phyloP scores from a whole-genome alignment of 23 tunicate genomes.

The Ciona savignyi region DNA sequence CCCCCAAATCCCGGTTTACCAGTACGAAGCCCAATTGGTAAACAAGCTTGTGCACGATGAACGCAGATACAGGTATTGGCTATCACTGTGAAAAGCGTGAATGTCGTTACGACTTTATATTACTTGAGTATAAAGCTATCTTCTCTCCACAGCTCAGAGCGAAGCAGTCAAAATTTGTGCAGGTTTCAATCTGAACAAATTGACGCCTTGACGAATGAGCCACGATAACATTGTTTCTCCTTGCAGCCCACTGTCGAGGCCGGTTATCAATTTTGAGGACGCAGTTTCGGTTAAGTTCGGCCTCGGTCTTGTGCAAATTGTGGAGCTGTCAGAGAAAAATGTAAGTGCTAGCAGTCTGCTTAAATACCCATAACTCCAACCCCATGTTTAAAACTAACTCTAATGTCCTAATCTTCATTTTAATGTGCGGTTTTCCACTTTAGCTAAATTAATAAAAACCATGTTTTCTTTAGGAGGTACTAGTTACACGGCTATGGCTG shows the following conservation, averaged over 20 bases:
- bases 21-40: not conserved
- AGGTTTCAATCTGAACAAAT: too few relatives aligned
- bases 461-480: constrained; percentile 22
- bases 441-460: too few relatives aligned
- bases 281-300: constrained; percentile 8
- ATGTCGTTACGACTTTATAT: not conserved
- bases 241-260: constrained; percentile 8
- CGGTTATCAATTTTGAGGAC: constrained; percentile 11
- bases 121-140: not conserved
- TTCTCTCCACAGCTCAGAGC: not conserved
- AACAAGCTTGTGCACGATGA: not conserved
- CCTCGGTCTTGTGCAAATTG: constrained; percentile 16
- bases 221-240: not conserved
- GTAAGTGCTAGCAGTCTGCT: too few relatives aligned
- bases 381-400: too few relatives aligned
- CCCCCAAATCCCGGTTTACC: not conserved
- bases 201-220: not conserved
- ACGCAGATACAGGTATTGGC: not conserved
- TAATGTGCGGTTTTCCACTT: too few relatives aligned
- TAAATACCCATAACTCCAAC: too few relatives aligned
- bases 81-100: not conserved
- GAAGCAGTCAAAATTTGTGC: not conserved
- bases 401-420: too few relatives aligned
- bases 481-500: constrained; percentile 23
- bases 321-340: constrained; percentile 18